phyloP scores from a whole-genome alignment of 2,797 vertebrate species.

The Pempheris klunzingeri region DNA sequence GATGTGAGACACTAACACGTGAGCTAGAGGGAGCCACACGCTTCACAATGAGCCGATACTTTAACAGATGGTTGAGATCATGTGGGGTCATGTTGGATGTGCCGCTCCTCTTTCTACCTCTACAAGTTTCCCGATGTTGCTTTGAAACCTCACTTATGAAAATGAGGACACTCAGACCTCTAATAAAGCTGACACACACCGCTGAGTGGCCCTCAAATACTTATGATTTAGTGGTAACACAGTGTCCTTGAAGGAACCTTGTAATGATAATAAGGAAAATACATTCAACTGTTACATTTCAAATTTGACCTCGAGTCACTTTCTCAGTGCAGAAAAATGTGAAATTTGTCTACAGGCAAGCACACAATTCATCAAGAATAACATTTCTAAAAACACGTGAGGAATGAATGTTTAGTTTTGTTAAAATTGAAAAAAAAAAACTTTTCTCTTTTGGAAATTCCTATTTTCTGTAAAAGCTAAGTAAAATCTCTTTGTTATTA shows the following conservation, averaged over 20 bases:
- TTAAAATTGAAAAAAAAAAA: not conserved
- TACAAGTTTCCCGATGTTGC: not conserved
- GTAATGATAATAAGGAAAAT: not conserved
- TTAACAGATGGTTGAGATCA: not conserved
- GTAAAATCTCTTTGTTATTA: not conserved
- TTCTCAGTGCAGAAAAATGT: too few relatives aligned
- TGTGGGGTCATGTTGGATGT: slow-evolving; percentile 16
- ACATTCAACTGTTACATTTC: fast-evolving
- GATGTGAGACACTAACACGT: fast-evolving
- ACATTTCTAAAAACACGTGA: not conserved
- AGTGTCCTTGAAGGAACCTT: not conserved
- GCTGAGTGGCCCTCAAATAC: not conserved
- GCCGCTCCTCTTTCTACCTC: not conserved
- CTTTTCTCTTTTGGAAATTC: not conserved
- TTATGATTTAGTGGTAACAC: not conserved
- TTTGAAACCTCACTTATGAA: not conserved
- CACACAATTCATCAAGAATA: not conserved
- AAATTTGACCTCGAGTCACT: not conserved
- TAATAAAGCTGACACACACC: not conserved
- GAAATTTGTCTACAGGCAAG: not conserved
- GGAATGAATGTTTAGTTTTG: not conserved
- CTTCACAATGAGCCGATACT: not conserved
- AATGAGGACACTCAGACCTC: not conserved
- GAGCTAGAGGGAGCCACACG: slow-evolving; percentile 40
- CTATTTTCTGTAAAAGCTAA: not conserved